These are phyloP conservation scores for Myoxocephalus aenaeus DNA, from an alignment of 2,797 vertebrate genomes.

Conservation along the genomic window DNA sequence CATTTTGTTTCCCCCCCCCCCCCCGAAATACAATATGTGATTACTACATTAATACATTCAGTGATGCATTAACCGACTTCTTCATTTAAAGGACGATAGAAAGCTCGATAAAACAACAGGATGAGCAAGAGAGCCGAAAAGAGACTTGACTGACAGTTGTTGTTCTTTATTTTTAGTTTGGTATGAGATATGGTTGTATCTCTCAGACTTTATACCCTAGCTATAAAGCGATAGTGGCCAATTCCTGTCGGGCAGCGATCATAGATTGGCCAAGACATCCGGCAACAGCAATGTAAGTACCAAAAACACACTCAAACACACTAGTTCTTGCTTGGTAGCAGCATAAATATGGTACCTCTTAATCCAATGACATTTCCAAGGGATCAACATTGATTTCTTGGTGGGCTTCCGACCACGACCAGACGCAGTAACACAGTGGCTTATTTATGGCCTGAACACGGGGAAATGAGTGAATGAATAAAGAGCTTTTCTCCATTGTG, in stretches of 20 bases:
- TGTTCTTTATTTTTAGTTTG: conserved; percentile 42
- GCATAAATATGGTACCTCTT: conserved; percentile 32
- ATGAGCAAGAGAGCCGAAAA: not conserved
- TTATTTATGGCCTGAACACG: conserved; percentile 45
- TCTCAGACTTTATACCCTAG: conserved; percentile 44
- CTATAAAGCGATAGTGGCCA: conserved; percentile 45
- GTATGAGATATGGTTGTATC: conserved; percentile 43
- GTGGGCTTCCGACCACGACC: conserved; percentile 16
- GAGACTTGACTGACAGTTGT: conserved; percentile 10
- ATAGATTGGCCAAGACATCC: conserved; percentile 33
- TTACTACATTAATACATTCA: conserved; percentile 31
- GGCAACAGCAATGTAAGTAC: conserved; percentile 30
- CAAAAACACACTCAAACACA: conserved; percentile 16
- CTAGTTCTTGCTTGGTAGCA: conserved; percentile 12
- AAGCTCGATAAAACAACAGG: not conserved
- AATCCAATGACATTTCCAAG: conserved; percentile 35
- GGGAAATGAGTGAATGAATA: conserved; percentile 51
- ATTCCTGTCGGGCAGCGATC: conserved; percentile 53
- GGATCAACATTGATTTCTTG: conserved; percentile 19
- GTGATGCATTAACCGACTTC: not conserved
- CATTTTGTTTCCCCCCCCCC: conserved; percentile 21
- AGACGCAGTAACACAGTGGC: conserved; percentile 25
- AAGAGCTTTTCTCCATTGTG: conserved; percentile 55
- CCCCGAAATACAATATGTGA: conserved; percentile 16
- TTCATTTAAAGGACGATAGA: not conserved